phyloP scores from a whole-genome alignment of 1,140 invertebrate genomes.

The Diorhabda elongata region DNA sequence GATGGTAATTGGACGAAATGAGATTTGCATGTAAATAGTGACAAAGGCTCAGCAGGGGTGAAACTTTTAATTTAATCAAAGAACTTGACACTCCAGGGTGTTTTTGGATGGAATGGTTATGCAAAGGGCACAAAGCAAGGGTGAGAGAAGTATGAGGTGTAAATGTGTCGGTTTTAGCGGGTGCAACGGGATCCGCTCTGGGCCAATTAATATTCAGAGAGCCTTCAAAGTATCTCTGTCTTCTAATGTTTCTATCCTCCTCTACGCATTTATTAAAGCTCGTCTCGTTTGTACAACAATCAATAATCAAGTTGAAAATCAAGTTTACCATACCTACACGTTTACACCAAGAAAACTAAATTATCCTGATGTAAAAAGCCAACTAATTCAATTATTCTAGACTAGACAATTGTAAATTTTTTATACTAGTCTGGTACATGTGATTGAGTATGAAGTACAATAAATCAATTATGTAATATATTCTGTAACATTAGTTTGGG shows the following conservation, averaged over 20 bases:
- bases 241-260: neutral
- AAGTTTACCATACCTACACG: neutral
- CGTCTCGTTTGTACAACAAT: constrained; percentile 9
- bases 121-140: constrained; percentile 28
- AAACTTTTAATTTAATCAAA: constrained; percentile 51
- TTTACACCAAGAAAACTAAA: too few relatives aligned
- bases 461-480: too few relatives aligned
- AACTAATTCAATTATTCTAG: too few relatives aligned
- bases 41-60: constrained; percentile 29
- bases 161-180: constrained; percentile 45
- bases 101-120: constrained; percentile 36
- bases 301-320: constrained; percentile 18
- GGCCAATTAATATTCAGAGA: constrained; percentile 43
- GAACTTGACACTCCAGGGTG: constrained; percentile 46
- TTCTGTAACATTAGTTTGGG: too few relatives aligned
- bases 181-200: constrained; percentile 33
- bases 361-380: too few relatives aligned
- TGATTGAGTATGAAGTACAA: too few relatives aligned
- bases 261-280: neutral
- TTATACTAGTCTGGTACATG: too few relatives aligned
- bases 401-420: too few relatives aligned
- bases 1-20: constrained; percentile 35
- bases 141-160: constrained; percentile 41
- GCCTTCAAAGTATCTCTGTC: constrained; percentile 15
- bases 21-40: constrained; percentile 49